Conservation (phyloP, 2,113 vertebrate species). For the Papio anubis region DNA sequence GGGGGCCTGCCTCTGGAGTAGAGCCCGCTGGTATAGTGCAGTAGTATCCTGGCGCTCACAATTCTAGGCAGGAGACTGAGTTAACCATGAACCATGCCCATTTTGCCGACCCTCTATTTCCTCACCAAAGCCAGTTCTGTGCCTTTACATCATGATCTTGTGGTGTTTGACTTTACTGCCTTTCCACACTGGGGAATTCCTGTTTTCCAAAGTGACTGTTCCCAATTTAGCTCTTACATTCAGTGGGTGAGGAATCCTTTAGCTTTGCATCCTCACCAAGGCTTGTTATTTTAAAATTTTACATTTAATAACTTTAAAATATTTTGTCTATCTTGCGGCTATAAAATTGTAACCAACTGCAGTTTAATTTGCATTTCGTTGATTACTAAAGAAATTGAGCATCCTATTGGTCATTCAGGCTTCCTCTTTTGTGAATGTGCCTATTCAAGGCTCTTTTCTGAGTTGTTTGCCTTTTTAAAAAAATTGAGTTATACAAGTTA, state of each 20-base stretch:
- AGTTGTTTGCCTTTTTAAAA: slow-evolving; percentile 27
- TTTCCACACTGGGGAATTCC: not conserved
- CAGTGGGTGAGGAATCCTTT: not conserved
- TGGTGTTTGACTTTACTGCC: not conserved
- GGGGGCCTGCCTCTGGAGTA: not conserved
- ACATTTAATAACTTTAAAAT: not conserved
- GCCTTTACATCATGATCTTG: not conserved
- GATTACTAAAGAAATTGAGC: not conserved
- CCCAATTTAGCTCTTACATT: not conserved
- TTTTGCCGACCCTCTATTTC: not conserved
- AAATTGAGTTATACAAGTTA: not conserved
- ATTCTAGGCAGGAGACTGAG: not conserved
- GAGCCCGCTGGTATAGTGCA: not conserved
- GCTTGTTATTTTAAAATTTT: not conserved
- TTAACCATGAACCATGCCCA: not conserved
- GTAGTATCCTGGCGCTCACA: not conserved
- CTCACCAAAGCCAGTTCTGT: not conserved
- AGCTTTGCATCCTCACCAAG: not conserved
- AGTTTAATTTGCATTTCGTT: slow-evolving; percentile 23
- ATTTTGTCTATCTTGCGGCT: not conserved
- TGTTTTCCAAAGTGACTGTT: not conserved
- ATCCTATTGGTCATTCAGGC: not conserved
- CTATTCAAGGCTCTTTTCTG: slow-evolving; percentile 2
- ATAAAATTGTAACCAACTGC: not conserved
- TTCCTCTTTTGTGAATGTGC: slow-evolving; percentile 6